A percentile compares a stretch with the other conserved stretches of the same genome.
Evolutionary conservation across 2,888 invertebrate genomes (phyloP).

Genomic region (Ormyrus pomaceus): DNA sequence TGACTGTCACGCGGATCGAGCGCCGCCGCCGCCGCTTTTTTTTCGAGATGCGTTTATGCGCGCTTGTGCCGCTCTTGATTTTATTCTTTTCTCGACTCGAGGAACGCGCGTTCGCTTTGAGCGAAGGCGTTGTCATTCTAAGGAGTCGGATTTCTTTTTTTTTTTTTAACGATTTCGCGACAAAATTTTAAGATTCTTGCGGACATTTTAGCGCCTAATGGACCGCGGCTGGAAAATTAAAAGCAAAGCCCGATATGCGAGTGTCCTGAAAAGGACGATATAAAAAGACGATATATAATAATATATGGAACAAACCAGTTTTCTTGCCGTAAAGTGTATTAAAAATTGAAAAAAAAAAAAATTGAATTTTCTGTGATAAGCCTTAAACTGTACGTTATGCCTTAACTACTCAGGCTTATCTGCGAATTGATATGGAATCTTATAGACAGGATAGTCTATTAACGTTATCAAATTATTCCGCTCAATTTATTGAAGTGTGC

Average conservation of each 20-base stretch:
- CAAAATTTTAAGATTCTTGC: slow-evolving; percentile 17
- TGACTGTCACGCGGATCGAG: slow-evolving; percentile 12
- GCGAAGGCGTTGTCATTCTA: too few relatives aligned
- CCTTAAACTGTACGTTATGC: not conserved
- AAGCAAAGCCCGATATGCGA: slow-evolving; percentile 17
- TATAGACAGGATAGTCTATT: slow-evolving; percentile 17
- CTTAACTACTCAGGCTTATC: slow-evolving; percentile 19
- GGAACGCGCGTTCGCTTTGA: too few relatives aligned
- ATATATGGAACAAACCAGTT: slow-evolving; percentile 38
- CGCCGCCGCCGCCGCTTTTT: not conserved
- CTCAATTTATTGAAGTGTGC: not conserved
- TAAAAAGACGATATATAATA: slow-evolving; percentile 18
- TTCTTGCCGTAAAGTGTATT: slow-evolving; percentile 12
- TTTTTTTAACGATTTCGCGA: not conserved
- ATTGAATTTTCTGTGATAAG: slow-evolving; percentile 7
- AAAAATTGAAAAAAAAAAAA: slow-evolving; percentile 16
- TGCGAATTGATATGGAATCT: slow-evolving; percentile 22
- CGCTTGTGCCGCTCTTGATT: too few relatives aligned
- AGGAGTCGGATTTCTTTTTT: too few relatives aligned
- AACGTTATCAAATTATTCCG: not conserved
- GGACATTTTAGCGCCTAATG: slow-evolving; percentile 12
- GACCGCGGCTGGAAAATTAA: slow-evolving; percentile 11
- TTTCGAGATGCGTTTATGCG: not conserved
- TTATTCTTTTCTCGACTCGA: too few relatives aligned
- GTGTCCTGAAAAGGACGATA: not conserved